phyloP scores from a whole-genome alignment of 2,888 invertebrate genomes.

The Caenorhabditis wallacei region DNA sequence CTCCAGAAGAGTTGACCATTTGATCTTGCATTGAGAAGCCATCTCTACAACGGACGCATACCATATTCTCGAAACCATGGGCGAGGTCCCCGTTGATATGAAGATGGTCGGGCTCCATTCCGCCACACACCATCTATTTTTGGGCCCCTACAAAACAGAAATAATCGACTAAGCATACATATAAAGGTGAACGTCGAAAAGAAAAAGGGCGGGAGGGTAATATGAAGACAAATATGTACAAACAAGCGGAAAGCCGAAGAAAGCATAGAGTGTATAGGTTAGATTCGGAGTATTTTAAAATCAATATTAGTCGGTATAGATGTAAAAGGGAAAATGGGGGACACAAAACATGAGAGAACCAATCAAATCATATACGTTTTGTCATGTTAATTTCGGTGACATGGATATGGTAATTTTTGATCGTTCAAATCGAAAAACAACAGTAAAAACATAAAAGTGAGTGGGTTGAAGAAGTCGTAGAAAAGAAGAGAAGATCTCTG shows the following conservation, averaged over 20 bases:
- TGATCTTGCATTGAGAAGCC: constrained; percentile 97
- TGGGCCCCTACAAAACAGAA: constrained; percentile 22
- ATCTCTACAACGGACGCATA: constrained; percentile 88
- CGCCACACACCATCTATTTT: constrained; percentile 75
- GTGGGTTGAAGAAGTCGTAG: constrained; percentile 3
- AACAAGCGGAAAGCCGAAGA: constrained; percentile 59
- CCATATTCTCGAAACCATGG: constrained; percentile 80
- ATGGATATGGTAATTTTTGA: constrained; percentile 27
- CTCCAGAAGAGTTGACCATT: constrained; percentile 98
- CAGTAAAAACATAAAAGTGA: not conserved
- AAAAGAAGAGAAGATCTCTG: constrained; percentile 26
- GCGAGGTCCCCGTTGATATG: constrained; percentile 77
- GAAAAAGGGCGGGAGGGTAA: constrained; percentile 36
- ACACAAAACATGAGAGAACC: not conserved
- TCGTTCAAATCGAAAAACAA: not conserved
- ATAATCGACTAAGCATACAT: constrained; percentile 34
- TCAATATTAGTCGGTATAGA: constrained; percentile 16
- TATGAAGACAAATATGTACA: constrained; percentile 64
- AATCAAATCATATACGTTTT: constrained; percentile 1
- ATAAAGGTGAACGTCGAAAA: constrained; percentile 15
- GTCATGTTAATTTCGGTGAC: constrained; percentile 49
- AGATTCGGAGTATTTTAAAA: constrained; percentile 24
- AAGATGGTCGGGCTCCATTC: constrained; percentile 73
- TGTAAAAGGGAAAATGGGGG: not conserved
- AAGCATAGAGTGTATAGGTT: constrained; percentile 31